Evolutionary conservation across 2,113 vertebrate genomes (phyloP), one percentile per base, ranked within the genome.

Genomic region (Cranoglanis bouderius): DNA sequence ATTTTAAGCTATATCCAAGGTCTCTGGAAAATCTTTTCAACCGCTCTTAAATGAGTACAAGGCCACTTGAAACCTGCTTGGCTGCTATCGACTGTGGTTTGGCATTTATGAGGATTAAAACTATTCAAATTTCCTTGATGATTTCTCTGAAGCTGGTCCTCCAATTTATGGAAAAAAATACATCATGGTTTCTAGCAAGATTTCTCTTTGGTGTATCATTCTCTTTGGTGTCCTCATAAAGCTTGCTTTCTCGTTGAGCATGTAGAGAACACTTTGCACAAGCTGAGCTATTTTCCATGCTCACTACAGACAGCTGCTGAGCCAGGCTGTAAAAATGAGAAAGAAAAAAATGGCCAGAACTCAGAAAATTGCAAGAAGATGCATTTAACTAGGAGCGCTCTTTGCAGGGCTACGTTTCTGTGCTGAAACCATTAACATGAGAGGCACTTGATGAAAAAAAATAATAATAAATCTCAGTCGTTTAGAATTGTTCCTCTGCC

Each of bases 211-310:
- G n/a, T 89, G 85, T 43, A 77, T 84, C 85, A 86, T 14, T 49
- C 46, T 46, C 46, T 49, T 49, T 82, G 38, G 78, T 26, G 70
- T 78, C 46, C 78, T 81, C 49, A 67, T 72, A 84, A 87, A 88
- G 55, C 40, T 85, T 74, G 16, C 29, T 26, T 70, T 89, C 57
- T 51, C 72, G 7, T 53, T 55, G 85, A 85, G 77, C 85, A 89
- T 40, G 81, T 87, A 82, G 85, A 85, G 84, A 93, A 90, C 81
- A 83, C 82, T 90, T 89, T 88, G 87, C 86, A 59, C 57, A 35
- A 86, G 86, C 74, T 84, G 86, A 90, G 82, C 78, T 89, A 65
- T 91, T 91, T 90, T 91, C 92, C 90, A 90, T 89, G 82, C 82
- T 63, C 72, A 78, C 70, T 82, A 86, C 55, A 88, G 87, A 91